Base-by-base conservation (phyloP, 64 coral and sea anemone genomes). In the Hydrozoanthus tunicans region DNA sequence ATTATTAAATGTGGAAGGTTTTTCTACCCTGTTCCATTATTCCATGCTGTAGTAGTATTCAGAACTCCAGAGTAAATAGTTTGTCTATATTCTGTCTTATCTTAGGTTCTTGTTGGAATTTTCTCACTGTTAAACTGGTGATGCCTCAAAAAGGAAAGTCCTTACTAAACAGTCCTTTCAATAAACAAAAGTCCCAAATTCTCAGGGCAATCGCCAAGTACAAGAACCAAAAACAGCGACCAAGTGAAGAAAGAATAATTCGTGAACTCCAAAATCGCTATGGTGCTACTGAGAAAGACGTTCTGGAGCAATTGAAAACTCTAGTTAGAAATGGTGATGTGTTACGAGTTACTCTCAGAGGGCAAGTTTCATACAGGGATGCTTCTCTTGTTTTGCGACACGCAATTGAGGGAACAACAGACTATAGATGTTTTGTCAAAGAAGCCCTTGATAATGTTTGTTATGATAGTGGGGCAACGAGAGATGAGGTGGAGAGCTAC, bases 211-310 rank as follows among this genome's bases (percentile, higher is more conserved):
- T 88, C 14, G 84, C 84, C 57, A 88, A 88, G 84, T 74, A 60
- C 26, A 88, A 88, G 84, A 88, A 9, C 5, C 68, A 88, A 6
- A 88, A 88, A 75, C 84, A 88, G 32, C 10, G 84, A 17, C 84
- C 84, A 74, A 88, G 68, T 61, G 17, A 88, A 73, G 84, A 88
- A 59, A 75, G 84, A 88, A 88, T 88, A n/a, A 32, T 51, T 17
- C n/a, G 12, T 15, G 84, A 88, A 75, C 68, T 88, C 14, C 84
- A n/a, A 14, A 88, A 60, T 27, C 84, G 25, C 1, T 51, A 74
- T 88, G 84, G 68, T 17, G 4, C 56, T 43, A 74, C 53, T 10
- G 24, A 73, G 13, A 27, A 88, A 74, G 70, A 75, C 10, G 55
- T 88, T 12, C 17, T 70, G 54, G 69, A 88, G 10, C 68, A 74